Percentiles rank a stretch among this genome's conserved stretches.
These are phyloP conservation scores for Tympanuchus pallidicinctus DNA, from an alignment of 2,113 vertebrate species.

Conservation along the genomic window DNA sequence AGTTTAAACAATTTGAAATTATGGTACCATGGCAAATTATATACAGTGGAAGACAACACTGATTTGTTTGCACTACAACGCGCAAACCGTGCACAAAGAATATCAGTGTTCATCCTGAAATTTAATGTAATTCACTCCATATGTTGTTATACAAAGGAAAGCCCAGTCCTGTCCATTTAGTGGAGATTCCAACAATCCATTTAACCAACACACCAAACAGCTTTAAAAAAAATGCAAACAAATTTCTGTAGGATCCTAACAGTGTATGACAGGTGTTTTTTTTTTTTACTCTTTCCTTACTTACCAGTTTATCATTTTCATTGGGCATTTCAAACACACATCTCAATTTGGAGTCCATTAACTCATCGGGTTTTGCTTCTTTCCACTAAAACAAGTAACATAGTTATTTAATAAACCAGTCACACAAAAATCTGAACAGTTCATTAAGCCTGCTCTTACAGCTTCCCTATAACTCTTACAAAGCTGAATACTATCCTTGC, in stretches of 20 bases:
- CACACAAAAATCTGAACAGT: background rate
- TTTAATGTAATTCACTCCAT: too few relatives aligned
- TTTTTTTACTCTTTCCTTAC: constrained; percentile 52
- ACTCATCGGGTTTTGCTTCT: constrained; percentile 96
- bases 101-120: background rate
- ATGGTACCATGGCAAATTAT: background rate
- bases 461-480: background rate
- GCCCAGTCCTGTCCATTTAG: background rate
- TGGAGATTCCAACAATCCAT: background rate
- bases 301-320: constrained; percentile 98
- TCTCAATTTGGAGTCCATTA: constrained; percentile 99
- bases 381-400: constrained; percentile 90
- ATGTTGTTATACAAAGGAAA: too few relatives aligned
- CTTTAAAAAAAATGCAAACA: background rate
- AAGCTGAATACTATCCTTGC: background rate
- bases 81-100: too few relatives aligned
- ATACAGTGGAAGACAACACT: background rate
- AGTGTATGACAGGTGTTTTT: background rate
- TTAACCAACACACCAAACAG: background rate
- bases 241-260: background rate
- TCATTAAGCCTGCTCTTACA: background rate
- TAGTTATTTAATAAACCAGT: background rate
- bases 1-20: background rate
- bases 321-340: constrained; percentile 97
- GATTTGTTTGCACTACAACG: background rate